Base-by-base conservation (phyloP, 2,113 vertebrate species). In the Rhinopomastus cyanomelas region DNA sequence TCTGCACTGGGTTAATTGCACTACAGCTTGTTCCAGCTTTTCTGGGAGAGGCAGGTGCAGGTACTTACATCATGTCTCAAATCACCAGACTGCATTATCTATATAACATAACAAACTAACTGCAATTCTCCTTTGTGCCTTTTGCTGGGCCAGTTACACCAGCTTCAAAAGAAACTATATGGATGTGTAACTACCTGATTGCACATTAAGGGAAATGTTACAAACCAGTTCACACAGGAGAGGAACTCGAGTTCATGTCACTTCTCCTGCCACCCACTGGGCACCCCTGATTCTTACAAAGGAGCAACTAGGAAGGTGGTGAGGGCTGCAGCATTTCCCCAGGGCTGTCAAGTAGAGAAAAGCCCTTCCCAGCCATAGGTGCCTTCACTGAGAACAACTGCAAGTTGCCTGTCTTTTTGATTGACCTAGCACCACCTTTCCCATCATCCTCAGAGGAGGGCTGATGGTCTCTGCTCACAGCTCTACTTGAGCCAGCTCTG, bases 241-340 rank as follows among this genome's bases (percentile, higher is more conserved):
- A 65, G 34, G 9, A 61, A 49, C 13, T 32, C 0, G 1, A 71
- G 32, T 22, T 16, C 13, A 3, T 6, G 18, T 39, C 71, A 79
- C 21, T 5, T 5, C n/a, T 46, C 18, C 46, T 2, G 1, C 9
- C 4, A 2, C 8, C 51, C 8, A 4, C 32, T 32, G 16, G 6
- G 9, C 27, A 55, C 9, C 18, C 34, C 34, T 48, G 25, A 48
- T 60, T 71, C 73, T 67, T 37, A 39, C 23, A 51, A 21, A 71
- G 5, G 8, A 64, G 74, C 11, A 7, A 11, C 14, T 52, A 16
- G n/a, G 16, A 75, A 56, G 44, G 23, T 0, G 2, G 6, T n/a
- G 48, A 12, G 22, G 1, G 3, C 34, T 46, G 8, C 34, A 39
- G 42, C 32, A 15, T 15, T 6, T 23, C 14, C 34, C 16, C 12